Evolutionary conservation across 2,888 invertebrate species (phyloP), one percentile per base, ranked within the genome.

Genomic region (Periphyllus acericola): DNA sequence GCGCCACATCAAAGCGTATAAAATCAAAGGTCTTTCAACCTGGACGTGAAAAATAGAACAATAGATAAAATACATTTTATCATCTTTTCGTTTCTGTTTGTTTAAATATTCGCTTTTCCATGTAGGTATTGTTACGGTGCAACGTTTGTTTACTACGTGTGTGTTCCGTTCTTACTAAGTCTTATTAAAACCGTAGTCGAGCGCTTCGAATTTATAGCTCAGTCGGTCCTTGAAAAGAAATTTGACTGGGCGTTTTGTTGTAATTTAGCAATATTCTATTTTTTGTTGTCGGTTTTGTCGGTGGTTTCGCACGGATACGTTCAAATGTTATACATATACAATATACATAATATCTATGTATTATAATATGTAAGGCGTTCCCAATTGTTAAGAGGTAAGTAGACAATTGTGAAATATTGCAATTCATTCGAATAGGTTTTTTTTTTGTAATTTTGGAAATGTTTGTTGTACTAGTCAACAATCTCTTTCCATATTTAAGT

Each of bases 21-120:
- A 46, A 68, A 81, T 46, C 29, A 81, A 81, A 81, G 68, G 40
- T 68, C 81, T 81, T 81, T 81, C 66, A 81, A 81, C 80, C 60
- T 68, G 21, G 29, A 66, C 4, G 17, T 66, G 32, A 68, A 34
- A 81, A 52, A 79, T 29, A 78, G 60, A 80, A 80, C 80, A 66
- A 68, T 81, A 21, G 66, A 29, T n/a, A 32, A 55, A 60, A 79
- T 32, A 79, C 29, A 60, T 60, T 60, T 68, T n/a, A 68, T 68
- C 36, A 81, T 40, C 36, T 81, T 81, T 68, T 81, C 14, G 29
- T 40, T 60, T 17, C n/a, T 3, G 17, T 66, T 66, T 60, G n/a
- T 80, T 60, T 80, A 60, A 36, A 66, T 80, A 68, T 66, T 17
- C 34, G 25, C 36, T 79, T 60, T 60, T 8, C 34, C 14, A 1